phyloP scores from a whole-genome alignment of 1,140 invertebrate genomes.

The Sycobia sp. region DNA sequence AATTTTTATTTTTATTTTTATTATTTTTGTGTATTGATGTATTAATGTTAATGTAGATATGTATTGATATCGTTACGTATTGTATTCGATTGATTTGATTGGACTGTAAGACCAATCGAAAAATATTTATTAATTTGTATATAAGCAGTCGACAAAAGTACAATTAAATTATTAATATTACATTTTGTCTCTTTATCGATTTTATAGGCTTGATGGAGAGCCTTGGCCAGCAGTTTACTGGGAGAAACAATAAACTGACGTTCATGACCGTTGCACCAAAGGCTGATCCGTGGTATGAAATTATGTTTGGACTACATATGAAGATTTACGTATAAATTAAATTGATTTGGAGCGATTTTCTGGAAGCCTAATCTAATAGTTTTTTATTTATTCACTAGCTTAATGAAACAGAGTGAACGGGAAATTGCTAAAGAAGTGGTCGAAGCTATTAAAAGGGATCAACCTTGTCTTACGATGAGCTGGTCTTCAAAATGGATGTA shows the following conservation, averaged over 20 bases:
- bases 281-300: constrained; percentile 41
- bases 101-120: no score
- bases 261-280: constrained; percentile 52
- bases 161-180: background rate
- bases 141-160: no score
- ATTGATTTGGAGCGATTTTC: no score
- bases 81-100: no score
- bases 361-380: no score
- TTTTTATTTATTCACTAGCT: constrained; percentile 19
- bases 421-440: constrained; percentile 50
- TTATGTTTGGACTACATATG: no score
- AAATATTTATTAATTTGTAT: no score
- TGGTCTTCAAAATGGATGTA: constrained; percentile 49
- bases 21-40: no score
- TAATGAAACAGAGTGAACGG: constrained; percentile 42
- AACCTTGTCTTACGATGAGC: constrained; percentile 40
- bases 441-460: constrained; percentile 47
- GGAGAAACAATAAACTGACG: constrained; percentile 41
- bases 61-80: no score
- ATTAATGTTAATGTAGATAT: no score
- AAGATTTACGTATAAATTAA: background rate
- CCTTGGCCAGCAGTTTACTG: constrained; percentile 45
- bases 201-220: constrained; percentile 52
- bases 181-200: background rate
- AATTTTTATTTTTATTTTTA: background rate